Base-by-base conservation (phyloP, 1,140 invertebrate genomes). In the Pentalonia nigronervosa region DNA sequence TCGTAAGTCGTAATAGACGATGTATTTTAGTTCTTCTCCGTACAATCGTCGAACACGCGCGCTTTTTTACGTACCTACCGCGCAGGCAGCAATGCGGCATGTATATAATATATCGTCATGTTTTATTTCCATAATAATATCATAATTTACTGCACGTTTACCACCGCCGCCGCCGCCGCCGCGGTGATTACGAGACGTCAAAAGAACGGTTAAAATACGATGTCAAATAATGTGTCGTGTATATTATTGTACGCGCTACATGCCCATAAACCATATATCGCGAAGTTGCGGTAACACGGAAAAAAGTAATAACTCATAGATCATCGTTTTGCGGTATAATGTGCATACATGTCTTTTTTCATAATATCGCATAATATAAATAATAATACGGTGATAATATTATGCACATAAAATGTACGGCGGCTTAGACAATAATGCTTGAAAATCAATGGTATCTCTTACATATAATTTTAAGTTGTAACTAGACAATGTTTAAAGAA, bases 131-230 rank as follows among this genome's bases (percentile, higher is more conserved):
- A 76, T 76, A 67, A 4, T 67, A 41, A 41, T 41, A 41, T 41
- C 4, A 34, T n/a, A 76, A 76, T 76, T 76, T 76, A 76, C 60
- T n/a, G 30, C 30, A 11, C 60, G 60, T n/a, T 67, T 14, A 4
- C 41, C 41, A 4, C 41, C 41, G 41, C 41, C 41, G 41, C 41
- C 41, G 30, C 60, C 60, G 17, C 30, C 60, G 30, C 6, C 6
- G 50, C 60, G n/a, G 60, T 76, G 60, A 76, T 76, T 76, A n/a
- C 60, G 60, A 76, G 60, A 76, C 60, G 60, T 76, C 60, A 76
- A 76, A n/a, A n/a, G 60, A 76, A 76, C 60, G 60, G 60, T 76
- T 76, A 34, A 34, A 67, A 76, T 34, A 76, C 60, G 60, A 67
- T 67, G 60, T 76, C 60, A n/a, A 76, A 76, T 76, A 76, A 76